Percentiles rank a stretch among this genome's conserved stretches.
phyloP scores from a whole-genome alignment of 1,140 invertebrate genomes.

The Aphidius ervi region DNA sequence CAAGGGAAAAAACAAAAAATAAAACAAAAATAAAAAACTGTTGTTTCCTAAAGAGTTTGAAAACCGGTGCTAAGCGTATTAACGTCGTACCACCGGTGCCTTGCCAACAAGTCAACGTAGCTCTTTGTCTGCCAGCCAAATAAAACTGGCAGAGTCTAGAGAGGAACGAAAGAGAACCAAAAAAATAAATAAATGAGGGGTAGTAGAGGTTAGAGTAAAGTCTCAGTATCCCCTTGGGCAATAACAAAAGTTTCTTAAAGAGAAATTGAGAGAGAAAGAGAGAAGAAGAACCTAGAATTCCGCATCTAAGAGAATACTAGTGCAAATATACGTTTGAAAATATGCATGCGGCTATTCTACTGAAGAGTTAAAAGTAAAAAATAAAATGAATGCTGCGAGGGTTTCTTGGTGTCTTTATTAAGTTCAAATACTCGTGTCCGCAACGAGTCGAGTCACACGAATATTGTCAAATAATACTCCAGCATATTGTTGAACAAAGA shows the following conservation, averaged over 20 bases:
- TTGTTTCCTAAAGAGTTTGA: not conserved
- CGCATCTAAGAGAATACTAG: conserved; percentile 20
- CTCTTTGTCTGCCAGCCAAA: not conserved
- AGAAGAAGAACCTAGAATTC: conserved; percentile 8
- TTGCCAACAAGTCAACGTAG: not conserved
- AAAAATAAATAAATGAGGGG: too few species aligned
- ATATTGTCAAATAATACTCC: not conserved
- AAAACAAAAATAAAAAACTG: not conserved
- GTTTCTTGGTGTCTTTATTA: too few species aligned
- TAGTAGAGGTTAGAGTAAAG: too few species aligned
- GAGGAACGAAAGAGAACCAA: too few species aligned
- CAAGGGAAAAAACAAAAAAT: not conserved
- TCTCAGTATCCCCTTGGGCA: conserved; percentile 26
- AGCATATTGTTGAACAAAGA: too few species aligned
- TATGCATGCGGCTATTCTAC: too few species aligned
- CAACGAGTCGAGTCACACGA: conserved; percentile 10
- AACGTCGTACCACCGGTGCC: not conserved
- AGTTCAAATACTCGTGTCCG: not conserved
- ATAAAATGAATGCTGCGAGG: too few species aligned
- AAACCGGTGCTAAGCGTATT: conserved; percentile 7
- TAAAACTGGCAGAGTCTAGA: not conserved
- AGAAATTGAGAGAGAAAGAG: conserved; percentile 24
- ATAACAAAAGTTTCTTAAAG: conserved; percentile 35
- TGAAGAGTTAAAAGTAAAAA: too few species aligned
- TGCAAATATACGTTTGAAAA: too few species aligned